A percentile compares a stretch with the other conserved stretches of the same genome.
These are phyloP conservation scores for Coracopsis vasa DNA, from an alignment of 2,113 vertebrate species.

Conservation along the genomic window DNA sequence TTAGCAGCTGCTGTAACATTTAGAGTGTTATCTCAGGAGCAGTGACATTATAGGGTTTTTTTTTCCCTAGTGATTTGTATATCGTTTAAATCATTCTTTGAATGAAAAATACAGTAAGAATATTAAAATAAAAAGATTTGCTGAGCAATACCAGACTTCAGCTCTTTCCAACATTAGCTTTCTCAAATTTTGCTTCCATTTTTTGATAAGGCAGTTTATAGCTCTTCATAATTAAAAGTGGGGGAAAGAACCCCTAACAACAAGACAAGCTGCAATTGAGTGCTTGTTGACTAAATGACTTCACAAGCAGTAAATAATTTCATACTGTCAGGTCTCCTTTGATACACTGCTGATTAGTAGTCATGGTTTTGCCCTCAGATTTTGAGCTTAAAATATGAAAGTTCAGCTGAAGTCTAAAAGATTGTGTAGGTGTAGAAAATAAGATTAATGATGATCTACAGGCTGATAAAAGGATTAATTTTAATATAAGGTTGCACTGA, in stretches of 20 bases:
- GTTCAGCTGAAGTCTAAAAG: background rate
- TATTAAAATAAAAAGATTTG: background rate
- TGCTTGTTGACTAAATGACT: background rate
- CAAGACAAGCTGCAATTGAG: background rate
- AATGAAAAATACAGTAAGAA: background rate
- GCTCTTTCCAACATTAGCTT: background rate
- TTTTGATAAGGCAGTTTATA: background rate
- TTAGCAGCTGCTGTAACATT: background rate
- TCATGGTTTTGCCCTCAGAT: background rate
- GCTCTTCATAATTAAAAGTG: background rate
- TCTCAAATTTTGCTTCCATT: background rate
- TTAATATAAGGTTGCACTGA: background rate
- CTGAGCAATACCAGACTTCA: background rate
- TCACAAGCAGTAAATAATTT: background rate
- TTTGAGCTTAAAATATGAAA: background rate
- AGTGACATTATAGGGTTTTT: background rate
- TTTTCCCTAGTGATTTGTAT: background rate
- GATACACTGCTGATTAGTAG: background rate
- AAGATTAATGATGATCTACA: background rate
- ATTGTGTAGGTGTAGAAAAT: background rate
- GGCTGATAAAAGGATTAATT: background rate
- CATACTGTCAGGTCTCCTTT: background rate
- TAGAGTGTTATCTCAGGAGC: background rate
- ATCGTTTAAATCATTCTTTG: background rate
- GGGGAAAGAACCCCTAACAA: accelerated